Base-by-base conservation (phyloP, 92 coral and sea anemone genomes). In the Actinernus sp. region DNA sequence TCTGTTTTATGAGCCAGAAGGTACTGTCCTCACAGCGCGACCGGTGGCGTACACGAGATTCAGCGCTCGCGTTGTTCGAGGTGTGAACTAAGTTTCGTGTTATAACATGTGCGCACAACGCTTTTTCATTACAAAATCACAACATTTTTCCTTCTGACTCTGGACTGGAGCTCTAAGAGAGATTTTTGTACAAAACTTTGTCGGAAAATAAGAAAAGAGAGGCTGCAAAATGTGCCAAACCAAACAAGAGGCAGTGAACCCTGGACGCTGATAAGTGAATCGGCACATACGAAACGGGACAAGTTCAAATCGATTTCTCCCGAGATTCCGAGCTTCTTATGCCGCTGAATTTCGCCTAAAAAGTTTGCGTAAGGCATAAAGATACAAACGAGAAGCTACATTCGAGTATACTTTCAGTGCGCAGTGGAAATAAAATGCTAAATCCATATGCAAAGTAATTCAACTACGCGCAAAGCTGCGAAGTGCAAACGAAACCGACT, bases 51-150 rank as follows among this genome's bases (percentile, higher is more conserved):
- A 48, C 57, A 31, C 55, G 25, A 65, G n/a, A 31, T 43, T 30
- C 44, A 55, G 24, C 72, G 59, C 63, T 53, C 63, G 75, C 75
- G 48, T 6, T 47, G 63, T 54, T 50, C 75, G 51, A 68, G 75
- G 75, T 68, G 64, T 54, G 31, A 68, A 68, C 52, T 63, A 29
- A 14, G 60, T 68, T 70, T 23, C 26, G 56, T 2, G 23, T 48
- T 45, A 41, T 46, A 14, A 22, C 55, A 40, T 37, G 70, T 62
- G 70, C 70, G 70, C 70, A 62, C 55, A 39, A 33, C 21, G 40
- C 21, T 31, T 31, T 70, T 70, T 39, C 56, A 62, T 39, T 34
- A 6, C 14, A 34, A 34, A 34, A n/a, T n/a, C n/a, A n/a, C n/a
- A n/a, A n/a, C n/a, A n/a, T n/a, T n/a, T n/a, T n/a, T n/a, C n/a